Evolutionary conservation across 1,140 invertebrate genomes (phyloP), one percentile per base, ranked within the genome.

Genomic region (Whitmania pigra): DNA sequence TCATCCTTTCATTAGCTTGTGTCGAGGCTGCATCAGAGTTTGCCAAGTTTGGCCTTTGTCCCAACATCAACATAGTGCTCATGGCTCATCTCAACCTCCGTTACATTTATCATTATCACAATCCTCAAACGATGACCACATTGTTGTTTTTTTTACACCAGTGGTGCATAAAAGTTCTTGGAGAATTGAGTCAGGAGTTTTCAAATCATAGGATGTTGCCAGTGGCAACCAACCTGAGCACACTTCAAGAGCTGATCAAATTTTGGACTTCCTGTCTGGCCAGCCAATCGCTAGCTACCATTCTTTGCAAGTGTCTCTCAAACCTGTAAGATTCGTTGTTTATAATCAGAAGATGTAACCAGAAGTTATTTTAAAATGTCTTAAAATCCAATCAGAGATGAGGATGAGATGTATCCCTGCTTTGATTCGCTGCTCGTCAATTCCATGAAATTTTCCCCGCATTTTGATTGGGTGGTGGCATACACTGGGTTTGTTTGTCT

Each of bases 391-490:
- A 63, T 25, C 57, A 63, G 57, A 18, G 22, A 22, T 13, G 57
- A 63, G 22, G 29, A 25, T 25, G 57, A 63, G 29, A 63, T 63
- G 57, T 22, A 63, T 13, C 22, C 22, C 11, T 63, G 57, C 57
- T 63, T 63, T 17, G 57, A 63, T 63, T 63, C 29, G 4, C 57
- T 63, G 57, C 57, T 63, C 20, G 57, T 63, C 11, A 63, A 22
- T 25, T 63, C 57, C 29, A 31, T 63, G 22, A 63, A 63, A 63
- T 63, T 63, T n/a, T 63, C 57, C 18, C 57, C 57, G 15, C 57
- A 63, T n/a, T 63, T 63, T n/a, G 57, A 63, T 63, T 63, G 57
- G 57, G 57, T 63, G 22, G 57, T 63, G 22, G 57, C 57, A 15
- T 31, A 63, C 22, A 63, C 29, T 6, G 57, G 57, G 57, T 63